phyloP scores from a whole-genome alignment of 2,113 vertebrate genomes.

The Rhinogobius similis region DNA sequence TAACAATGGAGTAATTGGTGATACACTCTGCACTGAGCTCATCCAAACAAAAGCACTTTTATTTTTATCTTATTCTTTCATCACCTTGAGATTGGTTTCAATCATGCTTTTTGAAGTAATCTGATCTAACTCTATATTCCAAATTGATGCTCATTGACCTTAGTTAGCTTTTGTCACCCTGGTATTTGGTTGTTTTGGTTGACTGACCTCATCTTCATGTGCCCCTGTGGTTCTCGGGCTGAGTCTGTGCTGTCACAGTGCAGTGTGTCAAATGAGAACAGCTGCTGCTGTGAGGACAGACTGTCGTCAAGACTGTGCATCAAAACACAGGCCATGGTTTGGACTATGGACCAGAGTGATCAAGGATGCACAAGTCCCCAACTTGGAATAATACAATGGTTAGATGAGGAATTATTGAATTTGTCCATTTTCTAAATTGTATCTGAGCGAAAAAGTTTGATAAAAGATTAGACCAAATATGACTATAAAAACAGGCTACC shows the following conservation, averaged over 20 bases:
- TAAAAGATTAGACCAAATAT: too few species aligned
- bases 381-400: background rate
- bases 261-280: constrained; percentile 38
- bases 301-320: constrained; percentile 27
- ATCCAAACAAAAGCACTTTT: background rate
- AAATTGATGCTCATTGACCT: background rate
- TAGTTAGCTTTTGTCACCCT: background rate
- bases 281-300: constrained; percentile 31
- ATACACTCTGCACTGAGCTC: background rate
- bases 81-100: background rate
- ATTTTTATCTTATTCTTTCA: background rate
- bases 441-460: background rate
- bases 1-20: background rate
- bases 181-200: background rate
- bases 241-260: constrained; percentile 39
- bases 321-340: background rate
- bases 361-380: constrained; percentile 4
- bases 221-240: constrained; percentile 25
- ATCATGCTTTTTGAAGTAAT: background rate
- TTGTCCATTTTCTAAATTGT: too few species aligned
- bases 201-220: background rate
- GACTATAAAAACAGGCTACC: too few species aligned
- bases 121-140: background rate
- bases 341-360: background rate
- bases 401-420: background rate